These are phyloP conservation scores for Acleris emargana DNA, from an alignment of 2,888 invertebrate genomes.

Conservation along the genomic window DNA sequence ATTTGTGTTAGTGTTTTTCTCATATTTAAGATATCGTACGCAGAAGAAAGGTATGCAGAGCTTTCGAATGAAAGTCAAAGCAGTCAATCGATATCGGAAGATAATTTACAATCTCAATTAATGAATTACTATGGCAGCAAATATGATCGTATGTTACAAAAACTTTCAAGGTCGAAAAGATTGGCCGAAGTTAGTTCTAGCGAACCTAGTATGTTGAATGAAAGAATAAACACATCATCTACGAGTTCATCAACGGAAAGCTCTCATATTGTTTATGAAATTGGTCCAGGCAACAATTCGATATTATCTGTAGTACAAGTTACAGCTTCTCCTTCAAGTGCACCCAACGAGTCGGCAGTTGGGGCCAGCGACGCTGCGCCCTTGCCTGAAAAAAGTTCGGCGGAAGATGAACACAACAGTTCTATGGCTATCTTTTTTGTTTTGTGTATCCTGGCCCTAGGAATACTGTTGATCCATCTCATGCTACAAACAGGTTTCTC, in stretches of 20 bases:
- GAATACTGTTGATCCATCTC: constrained; percentile 96
- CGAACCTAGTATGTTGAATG: constrained; percentile 54
- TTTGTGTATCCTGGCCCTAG: constrained; percentile 95
- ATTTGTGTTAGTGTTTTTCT: constrained; percentile 33
- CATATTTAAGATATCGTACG: constrained; percentile 30
- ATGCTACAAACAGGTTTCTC: constrained; percentile 98
- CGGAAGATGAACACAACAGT: constrained; percentile 97
- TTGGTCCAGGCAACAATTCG: constrained; percentile 63
- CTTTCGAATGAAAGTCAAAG: constrained; percentile 25
- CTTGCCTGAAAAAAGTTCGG: constrained; percentile 94
- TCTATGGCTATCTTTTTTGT: constrained; percentile 99
- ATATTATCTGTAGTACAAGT: constrained; percentile 60
- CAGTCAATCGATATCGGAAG: constrained; percentile 32
- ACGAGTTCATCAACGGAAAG: constrained; percentile 60
- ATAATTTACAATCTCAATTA: constrained; percentile 27
- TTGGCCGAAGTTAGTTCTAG: constrained; percentile 57
- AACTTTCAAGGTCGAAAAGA: constrained; percentile 65
- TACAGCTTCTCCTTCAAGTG: constrained; percentile 62
- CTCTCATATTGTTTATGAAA: constrained; percentile 60
- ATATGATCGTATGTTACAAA: constrained; percentile 38
- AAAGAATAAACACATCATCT: constrained; percentile 45
- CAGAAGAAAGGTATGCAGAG: constrained; percentile 10
- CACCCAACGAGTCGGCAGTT: constrained; percentile 72
- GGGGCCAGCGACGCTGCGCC: constrained; percentile 90
- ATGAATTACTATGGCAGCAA: constrained; percentile 31